Base-by-base conservation (phyloP, 2,113 vertebrate genomes). In the Callionymus lyra region DNA sequence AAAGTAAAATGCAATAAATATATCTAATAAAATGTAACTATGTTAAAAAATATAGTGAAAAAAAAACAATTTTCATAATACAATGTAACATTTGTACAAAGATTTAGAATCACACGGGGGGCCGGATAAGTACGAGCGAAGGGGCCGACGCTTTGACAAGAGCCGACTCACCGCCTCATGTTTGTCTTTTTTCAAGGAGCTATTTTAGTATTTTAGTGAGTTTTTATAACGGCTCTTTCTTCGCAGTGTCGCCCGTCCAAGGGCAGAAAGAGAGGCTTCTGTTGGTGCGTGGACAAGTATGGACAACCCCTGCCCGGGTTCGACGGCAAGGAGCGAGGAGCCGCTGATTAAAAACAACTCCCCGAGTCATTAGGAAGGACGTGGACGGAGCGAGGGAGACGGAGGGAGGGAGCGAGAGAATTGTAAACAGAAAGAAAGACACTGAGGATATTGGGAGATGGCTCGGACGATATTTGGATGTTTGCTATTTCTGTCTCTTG, bases 271-370 rank as follows among this genome's bases (percentile, higher is more conserved):
- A 87, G 92, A 50, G 94, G 94, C 50, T 86, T 89, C 75, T 98
- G 93, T 81, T 97, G 93, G 94, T 94, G 91, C 0, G 94, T 97
- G 80, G 93, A 98, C 76, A 94, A 91, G 72, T 97, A 94, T 0
- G 94, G 94, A 18, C 89, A 93, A 67, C 85, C 88, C 0, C 76
- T 97, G 55, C 91, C 90, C 0, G 87, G 88, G 6, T 87, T 89
- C 9, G 77, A 89, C 13, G 70, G 79, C 37, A 89, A 86, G 57
- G 89, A 86, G 39, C 84, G 77, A 62, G 91, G 84, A 27, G 89
- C 89, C 12, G 66, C 84, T 58, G 89, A 88, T 45, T 89, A 90
- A 73, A n/a, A 90, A 89, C 63, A 82, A 85, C 66, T 56, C 83
- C 47, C 86, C 91, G 62, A 90, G 81, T 82, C 90, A 92, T 66